Conservation (phyloP, 1,140 invertebrate species). For the Temnothorax longispinosus region DNA sequence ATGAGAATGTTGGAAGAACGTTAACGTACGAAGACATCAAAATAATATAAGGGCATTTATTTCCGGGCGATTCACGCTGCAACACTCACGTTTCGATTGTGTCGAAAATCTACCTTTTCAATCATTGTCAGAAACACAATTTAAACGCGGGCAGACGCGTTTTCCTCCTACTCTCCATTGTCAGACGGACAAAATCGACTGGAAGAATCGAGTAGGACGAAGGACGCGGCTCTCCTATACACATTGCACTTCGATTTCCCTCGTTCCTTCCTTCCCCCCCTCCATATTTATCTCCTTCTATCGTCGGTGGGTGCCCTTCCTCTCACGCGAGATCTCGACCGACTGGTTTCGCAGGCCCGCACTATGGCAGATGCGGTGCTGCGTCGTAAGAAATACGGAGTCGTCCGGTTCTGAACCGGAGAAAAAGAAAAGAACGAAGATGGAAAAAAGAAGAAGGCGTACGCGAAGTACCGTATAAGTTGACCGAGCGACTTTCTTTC, state of each 20-base stretch:
- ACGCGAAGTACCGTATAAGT: slow-evolving; percentile 48
- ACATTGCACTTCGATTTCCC: slow-evolving; percentile 5
- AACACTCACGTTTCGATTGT: neutral
- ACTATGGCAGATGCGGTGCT: slow-evolving; percentile 50
- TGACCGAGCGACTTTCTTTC: slow-evolving; percentile 53
- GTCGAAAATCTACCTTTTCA: slow-evolving; percentile 55
- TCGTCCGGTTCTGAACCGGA: neutral
- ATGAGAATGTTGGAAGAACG: neutral
- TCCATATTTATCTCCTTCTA: neutral
- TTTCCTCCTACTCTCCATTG: slow-evolving; percentile 30
- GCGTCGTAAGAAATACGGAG: slow-evolving; percentile 35
- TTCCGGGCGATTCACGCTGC: neutral
- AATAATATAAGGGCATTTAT: slow-evolving; percentile 16
- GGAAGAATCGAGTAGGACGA: slow-evolving; percentile 56
- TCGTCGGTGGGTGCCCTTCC: neutral
- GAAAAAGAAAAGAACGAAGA: neutral
- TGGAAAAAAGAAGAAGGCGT: slow-evolving; percentile 7
- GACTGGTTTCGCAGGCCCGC: slow-evolving; percentile 62
- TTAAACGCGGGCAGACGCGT: slow-evolving; percentile 37
- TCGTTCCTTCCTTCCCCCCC: neutral
- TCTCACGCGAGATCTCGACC: slow-evolving; percentile 10
- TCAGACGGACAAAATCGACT: slow-evolving; percentile 52
- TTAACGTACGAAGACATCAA: neutral
- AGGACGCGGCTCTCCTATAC: neutral
- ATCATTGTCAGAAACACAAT: slow-evolving; percentile 60